phyloP scores from a whole-genome alignment of 1,140 invertebrate genomes.

The Platyscapa corneri region DNA sequence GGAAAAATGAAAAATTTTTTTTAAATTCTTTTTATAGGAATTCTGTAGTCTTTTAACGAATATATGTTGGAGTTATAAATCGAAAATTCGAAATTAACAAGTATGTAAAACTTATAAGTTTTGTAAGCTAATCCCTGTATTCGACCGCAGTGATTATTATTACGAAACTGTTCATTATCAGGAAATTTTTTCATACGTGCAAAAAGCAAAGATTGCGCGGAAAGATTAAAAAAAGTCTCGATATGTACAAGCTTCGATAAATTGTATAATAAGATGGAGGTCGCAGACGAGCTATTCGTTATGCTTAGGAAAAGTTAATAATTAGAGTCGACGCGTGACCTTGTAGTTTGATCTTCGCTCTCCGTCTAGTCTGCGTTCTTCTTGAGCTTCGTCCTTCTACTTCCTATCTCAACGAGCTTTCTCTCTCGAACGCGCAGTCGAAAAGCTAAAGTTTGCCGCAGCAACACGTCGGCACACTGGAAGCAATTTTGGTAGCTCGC shows the following conservation, averaged over 20 bases:
- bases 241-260: neutral
- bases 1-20: too few relatives aligned
- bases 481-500: slow-evolving; percentile 71
- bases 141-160: too few relatives aligned
- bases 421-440: slow-evolving; percentile 55
- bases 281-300: neutral
- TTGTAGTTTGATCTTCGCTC: slow-evolving; percentile 63
- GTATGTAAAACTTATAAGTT: too few relatives aligned
- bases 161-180: neutral
- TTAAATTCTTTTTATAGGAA: too few relatives aligned
- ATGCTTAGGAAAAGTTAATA: slow-evolving; percentile 70
- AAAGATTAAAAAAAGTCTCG: neutral
- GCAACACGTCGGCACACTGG: slow-evolving; percentile 66
- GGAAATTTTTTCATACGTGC: too few relatives aligned
- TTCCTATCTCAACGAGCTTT: slow-evolving; percentile 33
- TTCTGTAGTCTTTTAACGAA: too few relatives aligned
- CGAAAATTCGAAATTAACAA: too few relatives aligned
- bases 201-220: too few relatives aligned
- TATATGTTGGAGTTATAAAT: too few relatives aligned
- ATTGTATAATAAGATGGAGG: neutral
- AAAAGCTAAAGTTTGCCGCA: slow-evolving; percentile 71
- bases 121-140: too few relatives aligned
- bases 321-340: slow-evolving; percentile 73
- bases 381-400: slow-evolving; percentile 30
- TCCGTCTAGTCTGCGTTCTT: slow-evolving; percentile 52